These are phyloP conservation scores for Microtus montanus DNA, from an alignment of 2,113 vertebrate genomes.

Conservation along the genomic window DNA sequence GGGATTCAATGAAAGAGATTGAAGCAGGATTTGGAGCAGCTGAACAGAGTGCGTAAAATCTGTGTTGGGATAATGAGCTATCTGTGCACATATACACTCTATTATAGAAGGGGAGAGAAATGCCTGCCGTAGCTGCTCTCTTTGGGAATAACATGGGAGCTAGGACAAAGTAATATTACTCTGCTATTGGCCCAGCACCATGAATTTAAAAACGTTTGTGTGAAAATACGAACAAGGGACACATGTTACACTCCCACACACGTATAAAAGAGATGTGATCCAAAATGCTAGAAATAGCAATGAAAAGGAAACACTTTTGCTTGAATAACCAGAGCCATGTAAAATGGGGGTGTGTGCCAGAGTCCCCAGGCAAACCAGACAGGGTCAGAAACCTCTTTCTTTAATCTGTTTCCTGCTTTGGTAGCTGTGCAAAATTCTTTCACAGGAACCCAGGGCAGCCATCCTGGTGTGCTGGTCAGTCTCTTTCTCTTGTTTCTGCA, in stretches of 20 bases:
- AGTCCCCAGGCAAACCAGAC: neutral
- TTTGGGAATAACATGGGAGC: neutral
- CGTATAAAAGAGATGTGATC: slow-evolving; percentile 32
- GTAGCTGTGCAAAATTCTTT: neutral
- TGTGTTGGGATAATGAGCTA: slow-evolving; percentile 29
- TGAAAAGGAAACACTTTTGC: neutral
- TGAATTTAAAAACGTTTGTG: slow-evolving; percentile 56
- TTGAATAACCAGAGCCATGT: neutral
- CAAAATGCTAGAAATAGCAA: neutral
- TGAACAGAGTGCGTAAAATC: neutral
- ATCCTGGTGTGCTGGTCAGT: neutral
- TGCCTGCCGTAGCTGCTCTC: slow-evolving; percentile 9
- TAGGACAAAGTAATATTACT: slow-evolving; percentile 14
- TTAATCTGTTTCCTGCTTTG: neutral
- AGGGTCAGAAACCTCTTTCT: neutral
- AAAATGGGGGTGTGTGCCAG: neutral
- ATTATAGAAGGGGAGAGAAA: neutral
- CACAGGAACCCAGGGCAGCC: neutral
- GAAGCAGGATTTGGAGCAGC: neutral
- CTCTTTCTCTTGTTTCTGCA: slow-evolving; percentile 17
- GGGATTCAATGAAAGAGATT: neutral
- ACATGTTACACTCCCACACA: slow-evolving; percentile 35
- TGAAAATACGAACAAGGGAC: slow-evolving; percentile 57
- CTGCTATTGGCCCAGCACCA: slow-evolving; percentile 31
- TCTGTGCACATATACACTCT: neutral